Percentiles rank a stretch among this genome's conserved stretches.
Evolutionary conservation across 1,140 invertebrate species (phyloP).

Genomic region (Caenorhabditis remanei): DNA sequence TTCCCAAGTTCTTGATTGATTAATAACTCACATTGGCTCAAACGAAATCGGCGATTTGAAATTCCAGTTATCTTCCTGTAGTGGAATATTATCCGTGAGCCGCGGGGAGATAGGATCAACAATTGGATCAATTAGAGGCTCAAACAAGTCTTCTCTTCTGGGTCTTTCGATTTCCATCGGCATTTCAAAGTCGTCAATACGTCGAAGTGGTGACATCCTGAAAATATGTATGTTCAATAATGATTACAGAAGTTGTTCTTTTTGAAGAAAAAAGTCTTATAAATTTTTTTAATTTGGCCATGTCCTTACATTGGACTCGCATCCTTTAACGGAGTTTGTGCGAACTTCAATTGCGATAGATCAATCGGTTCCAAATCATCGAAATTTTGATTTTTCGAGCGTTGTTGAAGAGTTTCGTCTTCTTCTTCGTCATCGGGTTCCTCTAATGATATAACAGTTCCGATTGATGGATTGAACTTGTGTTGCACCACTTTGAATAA

Average conservation of each 20-base stretch:
- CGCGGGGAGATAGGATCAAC: neutral
- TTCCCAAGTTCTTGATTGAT: no score
- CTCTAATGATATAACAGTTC: neutral
- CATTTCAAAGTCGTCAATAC: neutral
- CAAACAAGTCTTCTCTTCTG: neutral
- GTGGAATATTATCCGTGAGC: neutral
- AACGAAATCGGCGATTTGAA: neutral
- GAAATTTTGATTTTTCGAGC: no score
- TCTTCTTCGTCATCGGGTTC: neutral
- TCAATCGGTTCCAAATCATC: neutral
- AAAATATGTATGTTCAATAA: neutral
- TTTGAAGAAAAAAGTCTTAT: no score
- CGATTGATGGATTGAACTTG: neutral
- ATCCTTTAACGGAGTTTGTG: neutral
- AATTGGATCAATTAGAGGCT: neutral
- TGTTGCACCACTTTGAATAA: neutral
- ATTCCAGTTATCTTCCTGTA: neutral
- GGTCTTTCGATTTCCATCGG: neutral
- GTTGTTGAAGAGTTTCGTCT: neutral
- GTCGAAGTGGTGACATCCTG: neutral
- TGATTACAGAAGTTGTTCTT: neutral
- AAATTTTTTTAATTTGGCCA: neutral
- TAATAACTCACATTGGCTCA: no score
- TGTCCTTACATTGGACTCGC: neutral
- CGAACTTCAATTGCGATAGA: constrained; percentile 3